Conservation (phyloP, 1,140 invertebrate species). For the Ooceraea biroi region DNA sequence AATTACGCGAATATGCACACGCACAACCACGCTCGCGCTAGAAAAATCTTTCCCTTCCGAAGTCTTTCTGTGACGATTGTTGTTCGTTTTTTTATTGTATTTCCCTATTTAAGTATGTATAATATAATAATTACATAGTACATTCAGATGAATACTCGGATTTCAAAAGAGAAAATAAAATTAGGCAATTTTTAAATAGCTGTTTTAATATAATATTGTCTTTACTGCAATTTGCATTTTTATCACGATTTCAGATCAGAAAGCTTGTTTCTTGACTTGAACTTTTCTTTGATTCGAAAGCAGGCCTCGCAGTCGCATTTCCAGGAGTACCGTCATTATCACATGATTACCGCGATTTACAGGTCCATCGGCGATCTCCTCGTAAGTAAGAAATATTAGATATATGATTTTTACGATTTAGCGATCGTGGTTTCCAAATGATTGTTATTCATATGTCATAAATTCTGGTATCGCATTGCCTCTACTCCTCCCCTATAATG, state of each 20-base stretch:
- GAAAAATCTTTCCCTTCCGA: conserved; percentile 20
- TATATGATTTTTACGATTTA: conserved; percentile 35
- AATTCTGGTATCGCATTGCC: not conserved
- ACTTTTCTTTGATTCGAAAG: not conserved
- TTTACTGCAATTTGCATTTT: no score
- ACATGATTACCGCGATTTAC: not conserved
- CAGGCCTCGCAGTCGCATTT: not conserved
- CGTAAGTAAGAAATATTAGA: not conserved
- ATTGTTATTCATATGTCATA: conserved; percentile 23
- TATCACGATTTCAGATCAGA: no score
- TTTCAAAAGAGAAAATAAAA: no score
- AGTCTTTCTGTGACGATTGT: not conserved
- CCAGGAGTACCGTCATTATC: not conserved
- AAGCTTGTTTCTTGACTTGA: not conserved
- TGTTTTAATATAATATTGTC: no score
- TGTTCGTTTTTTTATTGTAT: not conserved
- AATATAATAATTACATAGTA: not conserved
- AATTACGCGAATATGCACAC: conserved; percentile 23
- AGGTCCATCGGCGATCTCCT: not conserved
- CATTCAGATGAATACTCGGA: not conserved
- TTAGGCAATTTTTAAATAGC: no score
- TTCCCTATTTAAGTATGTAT: not conserved
- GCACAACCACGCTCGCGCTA: no score
- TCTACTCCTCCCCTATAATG: conserved; percentile 1
- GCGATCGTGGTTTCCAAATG: conserved; percentile 1